Evolutionary conservation across 1,140 invertebrate species (phyloP).

Genomic region (Bombus confusus): DNA sequence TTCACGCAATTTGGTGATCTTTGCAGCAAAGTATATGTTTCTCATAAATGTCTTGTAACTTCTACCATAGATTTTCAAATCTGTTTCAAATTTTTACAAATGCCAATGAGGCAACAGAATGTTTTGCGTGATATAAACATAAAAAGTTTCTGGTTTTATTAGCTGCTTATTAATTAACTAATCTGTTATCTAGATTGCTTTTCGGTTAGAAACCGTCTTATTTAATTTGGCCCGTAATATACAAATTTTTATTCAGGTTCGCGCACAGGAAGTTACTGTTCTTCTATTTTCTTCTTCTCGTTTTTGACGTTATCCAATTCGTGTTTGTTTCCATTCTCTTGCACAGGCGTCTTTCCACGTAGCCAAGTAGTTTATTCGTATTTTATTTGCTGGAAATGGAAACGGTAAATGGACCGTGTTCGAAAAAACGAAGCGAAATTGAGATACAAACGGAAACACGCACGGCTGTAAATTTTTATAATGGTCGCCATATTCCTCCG

Average conservation of each 20-base stretch:
- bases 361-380: background rate
- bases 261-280: background rate
- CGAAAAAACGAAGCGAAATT: constrained; percentile 11
- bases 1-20: too few relatives aligned
- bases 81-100: too few relatives aligned
- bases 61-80: too few relatives aligned
- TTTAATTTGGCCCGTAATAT: background rate
- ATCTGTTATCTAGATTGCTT: too few relatives aligned
- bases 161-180: too few relatives aligned
- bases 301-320: constrained; percentile 26
- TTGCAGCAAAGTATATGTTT: too few relatives aligned
- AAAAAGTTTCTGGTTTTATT: too few relatives aligned
- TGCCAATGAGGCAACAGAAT: too few relatives aligned
- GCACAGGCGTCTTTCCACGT: constrained; percentile 12
- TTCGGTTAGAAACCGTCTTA: too few relatives aligned
- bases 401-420: constrained; percentile 19
- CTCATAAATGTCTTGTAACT: too few relatives aligned
- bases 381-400: constrained; percentile 23
- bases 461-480: background rate
- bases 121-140: too few relatives aligned
- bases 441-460: background rate
- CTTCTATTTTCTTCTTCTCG: background rate
- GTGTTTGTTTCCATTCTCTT: constrained; percentile 4
- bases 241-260: background rate
- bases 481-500: background rate